Percentiles rank a stretch among this genome's conserved stretches.
These are phyloP conservation scores for Trogon surrucura DNA, from an alignment of 2,113 vertebrate species.

Conservation along the genomic window DNA sequence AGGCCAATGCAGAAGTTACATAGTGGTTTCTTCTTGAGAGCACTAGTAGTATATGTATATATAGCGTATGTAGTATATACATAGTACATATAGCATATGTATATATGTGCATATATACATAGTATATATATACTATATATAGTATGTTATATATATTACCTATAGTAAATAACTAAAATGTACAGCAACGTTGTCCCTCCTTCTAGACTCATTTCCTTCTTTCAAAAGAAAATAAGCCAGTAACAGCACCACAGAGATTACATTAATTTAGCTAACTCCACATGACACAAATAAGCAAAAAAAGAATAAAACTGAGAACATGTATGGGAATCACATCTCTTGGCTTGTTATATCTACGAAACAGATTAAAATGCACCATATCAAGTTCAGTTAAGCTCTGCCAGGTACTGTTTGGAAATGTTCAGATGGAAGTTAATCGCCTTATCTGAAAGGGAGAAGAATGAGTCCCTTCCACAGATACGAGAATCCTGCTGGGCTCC, in stretches of 20 bases:
- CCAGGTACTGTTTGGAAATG: neutral
- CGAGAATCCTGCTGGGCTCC: neutral
- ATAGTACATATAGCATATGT: too few species aligned
- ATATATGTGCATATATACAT: too few species aligned
- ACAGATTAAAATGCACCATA: neutral
- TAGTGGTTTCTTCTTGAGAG: neutral
- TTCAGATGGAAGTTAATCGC: neutral
- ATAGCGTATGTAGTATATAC: too few species aligned
- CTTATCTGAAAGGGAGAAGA: neutral
- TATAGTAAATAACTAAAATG: neutral
- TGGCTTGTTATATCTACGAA: rapidly evolving
- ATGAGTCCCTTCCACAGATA: neutral
- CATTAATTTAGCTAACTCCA: neutral
- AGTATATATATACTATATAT: too few species aligned
- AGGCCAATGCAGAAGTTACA: neutral
- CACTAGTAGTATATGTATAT: neutral
- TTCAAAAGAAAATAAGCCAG: neutral
- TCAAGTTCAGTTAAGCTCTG: neutral
- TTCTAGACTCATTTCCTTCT: neutral
- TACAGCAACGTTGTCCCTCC: neutral
- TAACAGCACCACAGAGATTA: neutral
- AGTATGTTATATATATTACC: neutral
- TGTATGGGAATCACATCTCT: neutral
- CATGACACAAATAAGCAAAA: neutral
- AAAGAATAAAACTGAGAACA: neutral